Evolutionary conservation across 2,113 vertebrate species (phyloP).

Genomic region (Vimba vimba): DNA sequence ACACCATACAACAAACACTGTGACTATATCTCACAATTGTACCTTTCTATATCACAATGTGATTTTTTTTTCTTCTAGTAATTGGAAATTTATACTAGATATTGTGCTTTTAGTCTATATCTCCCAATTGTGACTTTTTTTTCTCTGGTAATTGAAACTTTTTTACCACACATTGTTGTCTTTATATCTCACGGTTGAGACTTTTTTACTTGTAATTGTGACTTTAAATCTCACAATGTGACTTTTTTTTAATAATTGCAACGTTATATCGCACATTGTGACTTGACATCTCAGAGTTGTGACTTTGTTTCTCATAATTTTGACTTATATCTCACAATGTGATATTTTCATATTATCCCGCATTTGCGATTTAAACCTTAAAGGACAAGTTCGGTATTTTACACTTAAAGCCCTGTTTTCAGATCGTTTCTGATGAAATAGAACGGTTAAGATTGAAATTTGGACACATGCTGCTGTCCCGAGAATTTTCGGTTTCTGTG

Average conservation of each 20-base stretch:
- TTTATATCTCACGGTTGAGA: not conserved
- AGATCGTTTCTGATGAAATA: too few species aligned
- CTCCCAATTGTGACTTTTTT: not conserved
- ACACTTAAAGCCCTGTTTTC: too few species aligned
- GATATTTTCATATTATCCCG: too few species aligned
- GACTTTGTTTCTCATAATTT: not conserved
- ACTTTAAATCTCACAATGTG: not conserved
- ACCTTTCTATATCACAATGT: not conserved
- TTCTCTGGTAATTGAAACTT: not conserved
- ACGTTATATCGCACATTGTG: not conserved
- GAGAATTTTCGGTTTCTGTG: too few species aligned
- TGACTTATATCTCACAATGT: not conserved
- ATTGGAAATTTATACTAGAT: not conserved
- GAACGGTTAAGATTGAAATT: too few species aligned
- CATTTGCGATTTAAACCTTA: not conserved
- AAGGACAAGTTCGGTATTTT: too few species aligned
- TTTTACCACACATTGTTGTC: not conserved
- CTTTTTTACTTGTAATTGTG: not conserved
- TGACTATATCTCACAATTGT: not conserved
- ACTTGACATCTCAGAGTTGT: not conserved
- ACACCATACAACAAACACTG: too few species aligned
- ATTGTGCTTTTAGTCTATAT: not conserved
- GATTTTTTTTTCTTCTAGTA: not conserved
- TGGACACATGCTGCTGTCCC: too few species aligned
- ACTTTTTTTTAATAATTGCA: not conserved